Evolutionary conservation across 2,113 vertebrate species (phyloP), one percentile per base, ranked within the genome.

Genomic region (Antechinus flavipes): DNA sequence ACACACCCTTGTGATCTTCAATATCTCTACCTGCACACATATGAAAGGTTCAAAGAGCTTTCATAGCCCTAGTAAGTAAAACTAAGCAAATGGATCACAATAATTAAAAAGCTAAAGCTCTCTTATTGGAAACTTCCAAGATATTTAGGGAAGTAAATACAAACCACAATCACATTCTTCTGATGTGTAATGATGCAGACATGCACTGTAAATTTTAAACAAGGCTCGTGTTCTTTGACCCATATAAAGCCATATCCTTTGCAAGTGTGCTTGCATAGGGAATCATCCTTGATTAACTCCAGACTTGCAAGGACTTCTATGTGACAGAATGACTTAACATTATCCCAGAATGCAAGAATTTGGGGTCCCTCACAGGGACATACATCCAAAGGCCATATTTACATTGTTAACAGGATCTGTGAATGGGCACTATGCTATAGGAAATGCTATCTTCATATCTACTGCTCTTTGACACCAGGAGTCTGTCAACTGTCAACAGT

Each of bases 141-240:
- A 84, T 47, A 91, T 58, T 94, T 91, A 90, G 49, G 56, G 53
- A 95, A 47, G 91, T 94, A 53, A 42, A 93, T 26, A 92, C 27
- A 92, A 52, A 94, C 30, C 35, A 93, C 10, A 95, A 68, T 49
- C 58, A 91, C 84, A 97, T 68, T n/a, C 42, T n/a, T 26, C 47
- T 96, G 52, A 93, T 90, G 3, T 94, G 12, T 9, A 93, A 24
- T 90, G 54, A 19, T 93, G 0, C 11, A 93, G 53, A 94, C 50
- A 94, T 42, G 47, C 50, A 89, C 50, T 93, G 26, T 53, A 94
- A 93, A 91, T 94, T 95, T 76, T 94, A 96, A 96, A 95, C 8
- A 95, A 26, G 53, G 9, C 52, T 95, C 53, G 49, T 27, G 47
- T n/a, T 96, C 93, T 97, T 93, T 95, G 30, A 47, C 22, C 47